phyloP scores from a whole-genome alignment of 2,888 invertebrate species.

The Drosophila ezoana region DNA sequence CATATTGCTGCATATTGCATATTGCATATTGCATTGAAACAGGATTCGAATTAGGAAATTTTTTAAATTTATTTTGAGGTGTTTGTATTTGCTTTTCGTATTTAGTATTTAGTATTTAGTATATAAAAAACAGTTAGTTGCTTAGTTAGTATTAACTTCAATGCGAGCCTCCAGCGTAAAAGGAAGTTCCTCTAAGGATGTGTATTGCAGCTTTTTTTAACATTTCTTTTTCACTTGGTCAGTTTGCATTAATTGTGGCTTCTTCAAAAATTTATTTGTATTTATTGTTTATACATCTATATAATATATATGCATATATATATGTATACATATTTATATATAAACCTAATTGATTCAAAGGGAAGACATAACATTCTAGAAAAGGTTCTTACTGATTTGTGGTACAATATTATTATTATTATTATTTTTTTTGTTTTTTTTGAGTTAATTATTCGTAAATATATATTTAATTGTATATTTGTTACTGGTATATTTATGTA shows the following conservation, averaged over 20 bases:
- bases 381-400: conserved; percentile 76
- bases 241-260: conserved; percentile 32
- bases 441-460: conserved; percentile 35
- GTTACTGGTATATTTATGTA: conserved; percentile 51
- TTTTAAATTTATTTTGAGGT: conserved; percentile 34
- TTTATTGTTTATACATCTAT: conserved; percentile 20
- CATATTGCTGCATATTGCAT: conserved; percentile 35
- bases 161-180: conserved; percentile 20
- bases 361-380: conserved; percentile 80
- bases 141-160: conserved; percentile 17
- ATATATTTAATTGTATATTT: conserved; percentile 67
- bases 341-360: conserved; percentile 72
- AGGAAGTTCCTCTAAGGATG: conserved; percentile 3
- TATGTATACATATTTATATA: conserved; percentile 19
- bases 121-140: conserved; percentile 29
- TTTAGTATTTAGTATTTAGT: conserved; percentile 20
- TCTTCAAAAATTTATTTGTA: conserved; percentile 8
- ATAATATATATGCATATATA: neutral
- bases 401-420: conserved; percentile 42
- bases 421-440: conserved; percentile 33
- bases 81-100: conserved; percentile 19
- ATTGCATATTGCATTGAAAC: conserved; percentile 46
- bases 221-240: conserved; percentile 33
- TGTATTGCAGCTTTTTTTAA: conserved; percentile 7
- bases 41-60: conserved; percentile 56